phyloP scores from a whole-genome alignment of 2,113 vertebrate genomes.

The Notiomystis cincta region DNA sequence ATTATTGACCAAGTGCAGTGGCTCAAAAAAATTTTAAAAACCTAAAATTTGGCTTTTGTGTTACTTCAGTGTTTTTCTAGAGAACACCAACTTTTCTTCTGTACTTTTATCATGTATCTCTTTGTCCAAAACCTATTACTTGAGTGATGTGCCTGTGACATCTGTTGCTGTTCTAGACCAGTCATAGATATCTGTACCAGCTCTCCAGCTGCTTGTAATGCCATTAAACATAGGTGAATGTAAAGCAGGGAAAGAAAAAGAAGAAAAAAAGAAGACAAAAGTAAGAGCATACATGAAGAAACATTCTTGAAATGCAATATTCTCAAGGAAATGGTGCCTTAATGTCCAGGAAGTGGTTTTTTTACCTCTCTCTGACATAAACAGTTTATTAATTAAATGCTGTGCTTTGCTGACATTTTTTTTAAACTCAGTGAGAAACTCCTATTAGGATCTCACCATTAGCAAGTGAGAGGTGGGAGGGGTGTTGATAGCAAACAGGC shows the following conservation, averaged over 20 bases:
- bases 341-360: background rate
- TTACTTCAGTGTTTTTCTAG: background rate
- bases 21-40: accelerated
- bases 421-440: background rate
- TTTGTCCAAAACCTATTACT: background rate
- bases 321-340: background rate
- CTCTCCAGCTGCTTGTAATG: background rate
- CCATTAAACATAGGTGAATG: background rate
- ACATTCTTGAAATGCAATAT: background rate
- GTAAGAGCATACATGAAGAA: background rate
- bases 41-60: background rate
- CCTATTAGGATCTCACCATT: background rate
- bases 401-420: background rate
- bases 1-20: background rate
- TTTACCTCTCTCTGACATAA: background rate
- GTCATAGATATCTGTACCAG: background rate
- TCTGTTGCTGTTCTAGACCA: background rate
- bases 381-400: background rate
- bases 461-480: background rate
- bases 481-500: background rate
- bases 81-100: background rate
- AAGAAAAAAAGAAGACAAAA: background rate
- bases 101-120: background rate
- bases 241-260: background rate
- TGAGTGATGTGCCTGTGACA: background rate